Evolutionary conservation across 2,888 invertebrate genomes (phyloP).

Genomic region (Scaptomyza polygonia): DNA sequence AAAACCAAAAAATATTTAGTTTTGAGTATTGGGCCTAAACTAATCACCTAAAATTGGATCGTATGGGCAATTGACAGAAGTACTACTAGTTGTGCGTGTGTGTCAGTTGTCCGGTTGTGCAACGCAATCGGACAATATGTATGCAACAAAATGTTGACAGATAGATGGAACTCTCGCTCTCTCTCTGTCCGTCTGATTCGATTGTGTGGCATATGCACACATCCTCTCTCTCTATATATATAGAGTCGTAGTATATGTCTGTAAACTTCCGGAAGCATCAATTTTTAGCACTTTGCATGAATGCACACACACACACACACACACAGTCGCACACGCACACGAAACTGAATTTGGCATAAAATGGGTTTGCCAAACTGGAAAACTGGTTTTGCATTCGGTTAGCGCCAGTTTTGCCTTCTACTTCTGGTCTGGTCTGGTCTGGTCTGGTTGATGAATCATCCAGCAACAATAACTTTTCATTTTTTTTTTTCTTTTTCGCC

Average conservation of each 20-base stretch:
- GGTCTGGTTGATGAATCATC: conserved; percentile 36
- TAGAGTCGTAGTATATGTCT: conserved; percentile 2
- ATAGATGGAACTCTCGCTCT: not conserved
- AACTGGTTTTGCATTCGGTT: conserved; percentile 8
- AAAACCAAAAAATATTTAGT: conserved; percentile 2
- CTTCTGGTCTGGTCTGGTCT: too few relatives aligned
- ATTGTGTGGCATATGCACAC: conserved; percentile 25
- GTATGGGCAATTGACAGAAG: conserved; percentile 27
- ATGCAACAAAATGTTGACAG: conserved; percentile 42
- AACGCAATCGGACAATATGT: conserved; percentile 23
- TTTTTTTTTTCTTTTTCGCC: conserved; percentile 5
- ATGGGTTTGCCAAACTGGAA: conserved; percentile 7
- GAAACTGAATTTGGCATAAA: conserved; percentile 4
- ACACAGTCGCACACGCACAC: not conserved
- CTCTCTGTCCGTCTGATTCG: too few relatives aligned
- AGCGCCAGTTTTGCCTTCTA: conserved; percentile 3
- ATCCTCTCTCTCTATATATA: not conserved
- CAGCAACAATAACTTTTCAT: conserved; percentile 9
- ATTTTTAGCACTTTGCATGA: conserved; percentile 44
- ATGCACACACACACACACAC: conserved; percentile 6
- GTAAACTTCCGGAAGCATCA: conserved; percentile 37
- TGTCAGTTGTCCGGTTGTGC: conserved; percentile 7
- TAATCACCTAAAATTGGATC: conserved; percentile 9
- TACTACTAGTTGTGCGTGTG: conserved; percentile 36
- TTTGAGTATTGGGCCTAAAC: conserved; percentile 3